Conservation (phyloP, 2,888 invertebrate genomes). For the Dioctria rufipes region DNA sequence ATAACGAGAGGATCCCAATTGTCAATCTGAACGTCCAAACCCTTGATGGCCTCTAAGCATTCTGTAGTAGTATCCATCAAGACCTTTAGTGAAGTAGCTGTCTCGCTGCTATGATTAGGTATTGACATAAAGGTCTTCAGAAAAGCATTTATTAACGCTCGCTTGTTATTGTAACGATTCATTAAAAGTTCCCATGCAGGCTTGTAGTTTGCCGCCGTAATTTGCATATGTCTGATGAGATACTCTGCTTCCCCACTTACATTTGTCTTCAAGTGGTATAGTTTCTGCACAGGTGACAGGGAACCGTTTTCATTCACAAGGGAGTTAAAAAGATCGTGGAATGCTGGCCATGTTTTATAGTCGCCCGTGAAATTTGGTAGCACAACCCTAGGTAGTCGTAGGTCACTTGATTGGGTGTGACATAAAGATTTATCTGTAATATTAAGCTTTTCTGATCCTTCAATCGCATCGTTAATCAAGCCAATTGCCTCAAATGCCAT, state of each 20-base stretch:
- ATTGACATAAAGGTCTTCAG: neutral
- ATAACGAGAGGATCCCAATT: neutral
- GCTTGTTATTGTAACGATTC: slow-evolving; percentile 6
- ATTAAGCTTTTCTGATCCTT: too few species aligned
- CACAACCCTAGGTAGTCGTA: neutral
- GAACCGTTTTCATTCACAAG: neutral
- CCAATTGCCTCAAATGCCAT: neutral
- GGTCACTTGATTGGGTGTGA: too few species aligned
- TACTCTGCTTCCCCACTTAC: slow-evolving; percentile 4
- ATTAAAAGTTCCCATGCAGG: slow-evolving; percentile 11
- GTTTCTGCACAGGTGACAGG: neutral
- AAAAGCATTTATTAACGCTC: slow-evolving; percentile 13
- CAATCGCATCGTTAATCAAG: neutral
- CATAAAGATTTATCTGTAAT: too few species aligned
- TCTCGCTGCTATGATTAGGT: neutral
- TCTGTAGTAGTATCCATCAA: neutral
- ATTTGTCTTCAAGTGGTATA: slow-evolving; percentile 15
- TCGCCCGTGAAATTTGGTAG: slow-evolving; percentile 7
- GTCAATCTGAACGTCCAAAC: neutral
- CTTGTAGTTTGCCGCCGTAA: slow-evolving; percentile 3
- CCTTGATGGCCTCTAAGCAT: neutral
- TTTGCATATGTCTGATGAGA: slow-evolving; percentile 12
- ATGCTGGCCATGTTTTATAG: neutral
- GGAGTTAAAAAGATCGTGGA: neutral
- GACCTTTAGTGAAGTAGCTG: neutral